These are phyloP conservation scores for Pandemis cinnamomeana DNA, from an alignment of 2,888 invertebrate genomes.

Conservation along the genomic window DNA sequence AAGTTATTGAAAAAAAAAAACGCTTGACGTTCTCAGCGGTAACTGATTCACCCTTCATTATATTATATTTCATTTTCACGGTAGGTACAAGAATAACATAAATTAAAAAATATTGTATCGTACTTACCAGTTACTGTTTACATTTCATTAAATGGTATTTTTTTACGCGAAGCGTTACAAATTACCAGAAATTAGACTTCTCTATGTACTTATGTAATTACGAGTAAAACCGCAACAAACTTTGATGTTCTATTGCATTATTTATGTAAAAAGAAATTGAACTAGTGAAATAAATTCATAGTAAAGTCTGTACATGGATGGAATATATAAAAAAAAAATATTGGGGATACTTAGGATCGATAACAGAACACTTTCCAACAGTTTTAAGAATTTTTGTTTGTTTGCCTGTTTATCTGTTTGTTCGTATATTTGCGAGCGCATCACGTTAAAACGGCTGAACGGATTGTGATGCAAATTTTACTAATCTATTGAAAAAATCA, in stretches of 20 bases:
- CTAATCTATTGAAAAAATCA: too few species aligned
- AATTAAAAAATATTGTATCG: constrained; percentile 46
- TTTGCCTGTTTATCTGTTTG: too few species aligned
- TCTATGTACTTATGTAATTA: constrained; percentile 41
- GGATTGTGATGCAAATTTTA: too few species aligned
- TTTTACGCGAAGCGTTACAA: constrained; percentile 53
- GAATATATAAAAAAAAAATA: too few species aligned
- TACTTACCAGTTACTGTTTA: constrained; percentile 59
- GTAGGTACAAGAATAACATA: background rate
- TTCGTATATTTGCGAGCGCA: too few species aligned
- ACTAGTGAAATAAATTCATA: background rate
- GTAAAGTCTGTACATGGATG: too few species aligned
- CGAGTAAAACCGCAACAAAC: too few species aligned
- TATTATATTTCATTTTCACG: background rate
- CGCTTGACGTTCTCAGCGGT: background rate
- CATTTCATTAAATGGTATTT: constrained; percentile 71
- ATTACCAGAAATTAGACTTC: constrained; percentile 54
- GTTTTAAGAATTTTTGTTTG: too few species aligned
- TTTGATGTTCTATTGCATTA: background rate
- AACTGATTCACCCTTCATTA: background rate
- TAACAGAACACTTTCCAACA: too few species aligned
- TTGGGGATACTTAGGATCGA: too few species aligned
- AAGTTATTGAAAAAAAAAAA: too few species aligned
- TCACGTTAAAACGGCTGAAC: too few species aligned
- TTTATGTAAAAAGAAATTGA: background rate